phyloP scores from a whole-genome alignment of 2,797 vertebrate species.

The Anisognathus igniventris region DNA sequence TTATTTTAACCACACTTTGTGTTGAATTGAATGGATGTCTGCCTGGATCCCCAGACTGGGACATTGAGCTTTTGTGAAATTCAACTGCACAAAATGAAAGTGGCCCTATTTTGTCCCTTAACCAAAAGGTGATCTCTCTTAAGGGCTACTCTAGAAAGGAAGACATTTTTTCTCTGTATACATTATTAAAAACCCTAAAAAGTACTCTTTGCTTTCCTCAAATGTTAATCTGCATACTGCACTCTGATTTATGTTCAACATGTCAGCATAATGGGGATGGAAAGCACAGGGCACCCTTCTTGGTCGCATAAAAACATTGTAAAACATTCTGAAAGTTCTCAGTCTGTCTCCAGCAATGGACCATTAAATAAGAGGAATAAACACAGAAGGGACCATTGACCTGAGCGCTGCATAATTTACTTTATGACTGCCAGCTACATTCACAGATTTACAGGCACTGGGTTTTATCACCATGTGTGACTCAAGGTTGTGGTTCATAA shows the following conservation, averaged over 20 bases:
- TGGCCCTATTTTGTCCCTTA: neutral
- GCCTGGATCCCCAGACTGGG: neutral
- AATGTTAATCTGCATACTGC: neutral
- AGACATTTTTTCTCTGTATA: neutral
- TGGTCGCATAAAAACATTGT: neutral
- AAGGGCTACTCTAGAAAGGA: neutral
- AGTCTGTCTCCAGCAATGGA: neutral
- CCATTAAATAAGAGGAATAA: conserved; percentile 40
- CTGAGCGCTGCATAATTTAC: neutral
- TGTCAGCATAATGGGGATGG: neutral
- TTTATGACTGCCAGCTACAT: conserved; percentile 24
- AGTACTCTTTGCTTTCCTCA: neutral
- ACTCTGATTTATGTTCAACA: neutral
- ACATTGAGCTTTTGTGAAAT: neutral
- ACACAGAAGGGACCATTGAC: neutral
- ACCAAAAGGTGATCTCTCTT: neutral
- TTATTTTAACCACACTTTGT: neutral
- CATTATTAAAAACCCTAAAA: neutral
- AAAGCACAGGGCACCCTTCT: neutral
- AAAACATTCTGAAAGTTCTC: conserved; percentile 25
- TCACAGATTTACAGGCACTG: conserved; percentile 41
- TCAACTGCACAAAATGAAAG: neutral
- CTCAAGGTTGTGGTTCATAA: neutral
- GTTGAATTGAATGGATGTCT: neutral
- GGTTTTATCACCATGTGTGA: conserved; percentile 21